These are phyloP conservation scores for Ophion ellenae DNA, from an alignment of 2,888 invertebrate species.

Conservation along the genomic window DNA sequence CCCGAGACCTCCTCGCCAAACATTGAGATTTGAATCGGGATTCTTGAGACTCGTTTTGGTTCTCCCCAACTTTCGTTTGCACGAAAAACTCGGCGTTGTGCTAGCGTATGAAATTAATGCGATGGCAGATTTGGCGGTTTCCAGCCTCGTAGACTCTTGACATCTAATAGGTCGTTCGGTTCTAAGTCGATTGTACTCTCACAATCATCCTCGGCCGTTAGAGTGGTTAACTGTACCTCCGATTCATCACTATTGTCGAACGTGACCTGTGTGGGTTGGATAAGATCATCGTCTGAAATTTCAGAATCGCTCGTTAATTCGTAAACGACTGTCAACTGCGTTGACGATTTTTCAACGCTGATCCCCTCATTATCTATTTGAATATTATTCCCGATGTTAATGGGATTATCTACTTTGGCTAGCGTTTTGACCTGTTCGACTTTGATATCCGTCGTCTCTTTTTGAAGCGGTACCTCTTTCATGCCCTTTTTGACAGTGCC, in stretches of 20 bases:
- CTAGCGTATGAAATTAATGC: neutral
- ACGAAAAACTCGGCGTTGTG: constrained; percentile 6
- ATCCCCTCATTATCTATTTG: neutral
- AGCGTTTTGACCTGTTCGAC: neutral
- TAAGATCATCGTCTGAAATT: constrained; percentile 2
- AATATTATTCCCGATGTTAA: neutral
- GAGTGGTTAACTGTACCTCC: constrained; percentile 3
- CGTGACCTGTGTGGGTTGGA: no score
- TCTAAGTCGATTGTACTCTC: neutral
- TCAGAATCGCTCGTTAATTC: constrained; percentile 3
- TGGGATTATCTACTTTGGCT: neutral
- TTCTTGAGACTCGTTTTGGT: neutral
- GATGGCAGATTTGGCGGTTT: constrained; percentile 5
- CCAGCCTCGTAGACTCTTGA: constrained; percentile 9
- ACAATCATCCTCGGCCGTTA: constrained; percentile 1
- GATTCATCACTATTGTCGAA: neutral
- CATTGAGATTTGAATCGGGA: neutral
- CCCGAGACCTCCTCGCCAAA: neutral
- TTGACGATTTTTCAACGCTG: neutral
- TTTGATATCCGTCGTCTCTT: neutral
- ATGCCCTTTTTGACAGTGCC: constrained; percentile 19
- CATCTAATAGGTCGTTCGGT: neutral
- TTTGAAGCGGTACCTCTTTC: neutral
- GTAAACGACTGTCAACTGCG: neutral
- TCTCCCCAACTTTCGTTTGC: neutral